A percentile compares a stretch with the other conserved stretches of the same genome.
Conservation (phyloP, 2,888 invertebrate genomes). For the Dynastes maya region DNA sequence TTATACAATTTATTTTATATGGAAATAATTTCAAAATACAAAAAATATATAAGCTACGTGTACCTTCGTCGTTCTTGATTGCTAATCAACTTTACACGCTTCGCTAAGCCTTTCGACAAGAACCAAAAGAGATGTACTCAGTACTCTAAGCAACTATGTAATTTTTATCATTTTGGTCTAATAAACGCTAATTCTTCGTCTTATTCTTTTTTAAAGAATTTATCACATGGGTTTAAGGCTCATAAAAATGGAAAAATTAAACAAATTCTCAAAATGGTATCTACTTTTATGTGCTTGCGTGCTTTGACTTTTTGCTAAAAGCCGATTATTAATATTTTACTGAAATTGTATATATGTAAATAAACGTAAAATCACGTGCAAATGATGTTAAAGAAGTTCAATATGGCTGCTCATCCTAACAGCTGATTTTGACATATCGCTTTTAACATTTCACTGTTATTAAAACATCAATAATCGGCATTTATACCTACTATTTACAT, state of each 20-base stretch:
- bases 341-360: too few relatives aligned
- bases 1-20: too few relatives aligned
- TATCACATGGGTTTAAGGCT: slow-evolving; percentile 46
- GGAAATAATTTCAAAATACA: neutral
- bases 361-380: neutral
- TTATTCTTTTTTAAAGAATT: slow-evolving; percentile 35
- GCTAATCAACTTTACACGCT: too few relatives aligned
- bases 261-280: neutral
- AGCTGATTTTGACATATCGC: slow-evolving; percentile 24
- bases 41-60: neutral
- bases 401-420: too few relatives aligned
- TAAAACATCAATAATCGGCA: too few relatives aligned
- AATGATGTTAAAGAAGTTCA: neutral
- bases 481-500: too few relatives aligned
- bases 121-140: too few relatives aligned
- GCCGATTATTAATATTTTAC: too few relatives aligned
- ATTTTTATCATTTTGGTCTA: too few relatives aligned
- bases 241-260: slow-evolving; percentile 18
- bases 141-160: too few relatives aligned
- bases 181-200: slow-evolving; percentile 23
- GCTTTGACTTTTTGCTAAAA: neutral
- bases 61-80: too few relatives aligned
- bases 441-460: slow-evolving; percentile 11
- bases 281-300: neutral
- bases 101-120: too few relatives aligned